phyloP scores from a whole-genome alignment of 2,113 vertebrate genomes.

The Melanocharis versteri region DNA sequence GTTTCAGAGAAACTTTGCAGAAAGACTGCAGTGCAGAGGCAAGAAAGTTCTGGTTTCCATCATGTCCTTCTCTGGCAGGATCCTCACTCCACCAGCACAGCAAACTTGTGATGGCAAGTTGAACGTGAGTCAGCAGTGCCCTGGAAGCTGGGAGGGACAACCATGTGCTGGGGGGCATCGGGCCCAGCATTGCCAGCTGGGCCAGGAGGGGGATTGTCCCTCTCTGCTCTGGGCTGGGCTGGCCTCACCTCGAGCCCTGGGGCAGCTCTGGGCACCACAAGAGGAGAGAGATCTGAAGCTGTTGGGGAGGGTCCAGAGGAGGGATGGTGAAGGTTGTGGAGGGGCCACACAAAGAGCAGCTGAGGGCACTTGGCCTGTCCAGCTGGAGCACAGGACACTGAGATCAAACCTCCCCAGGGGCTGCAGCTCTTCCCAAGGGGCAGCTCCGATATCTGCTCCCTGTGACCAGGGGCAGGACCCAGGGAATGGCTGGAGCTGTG shows the following conservation, averaged over 20 bases:
- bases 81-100: not conserved
- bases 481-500: not conserved
- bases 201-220: not conserved
- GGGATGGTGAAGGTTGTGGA: not conserved
- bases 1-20: not conserved
- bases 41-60: not conserved
- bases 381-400: not conserved
- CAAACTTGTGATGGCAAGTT: not conserved
- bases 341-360: not conserved
- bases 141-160: not conserved
- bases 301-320: not conserved
- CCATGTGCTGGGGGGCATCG: not conserved
- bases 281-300: not conserved
- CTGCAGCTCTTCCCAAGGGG: not conserved
- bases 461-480: not conserved
- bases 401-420: fast-evolving
- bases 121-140: not conserved
- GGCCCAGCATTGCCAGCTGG: not conserved
- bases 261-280: no score
- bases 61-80: not conserved
- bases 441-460: not conserved
- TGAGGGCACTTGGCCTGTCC: not conserved
- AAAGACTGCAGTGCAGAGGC: not conserved
- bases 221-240: not conserved
- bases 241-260: not conserved